A percentile compares a stretch with the other conserved stretches of the same genome.
Conservation (phyloP, 2,113 vertebrate species). For the Epinephelus moara region DNA sequence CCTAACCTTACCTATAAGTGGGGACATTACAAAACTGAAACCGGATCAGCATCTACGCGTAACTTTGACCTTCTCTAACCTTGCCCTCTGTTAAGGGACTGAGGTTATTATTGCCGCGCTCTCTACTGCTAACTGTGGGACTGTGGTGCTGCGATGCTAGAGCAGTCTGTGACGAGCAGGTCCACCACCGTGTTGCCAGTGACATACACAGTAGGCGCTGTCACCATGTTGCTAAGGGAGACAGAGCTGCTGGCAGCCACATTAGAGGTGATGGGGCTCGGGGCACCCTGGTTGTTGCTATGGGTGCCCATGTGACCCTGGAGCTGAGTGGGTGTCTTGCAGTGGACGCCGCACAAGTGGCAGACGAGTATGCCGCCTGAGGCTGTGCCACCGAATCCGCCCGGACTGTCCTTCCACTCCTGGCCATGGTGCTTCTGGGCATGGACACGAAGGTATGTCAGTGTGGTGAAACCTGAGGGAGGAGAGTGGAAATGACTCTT, state of each 20-base stretch:
- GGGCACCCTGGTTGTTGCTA: conserved; percentile 67
- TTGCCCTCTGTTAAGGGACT: conserved; percentile 53
- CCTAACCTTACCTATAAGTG: conserved; percentile 44
- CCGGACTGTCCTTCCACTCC: conserved; percentile 87
- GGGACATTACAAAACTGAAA: conserved; percentile 53
- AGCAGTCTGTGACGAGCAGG: conserved; percentile 87
- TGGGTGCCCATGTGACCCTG: conserved; percentile 93
- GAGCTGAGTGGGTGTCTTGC: conserved; percentile 94
- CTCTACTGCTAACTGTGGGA: conserved; percentile 83
- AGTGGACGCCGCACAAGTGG: conserved; percentile 93
- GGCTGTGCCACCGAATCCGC: conserved; percentile 85
- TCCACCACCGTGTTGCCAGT: conserved; percentile 83
- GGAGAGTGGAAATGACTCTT: neutral
- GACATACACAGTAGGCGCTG: conserved; percentile 81
- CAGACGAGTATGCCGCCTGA: conserved; percentile 90
- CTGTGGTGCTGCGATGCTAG: conserved; percentile 83
- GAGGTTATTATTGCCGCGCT: conserved; percentile 56
- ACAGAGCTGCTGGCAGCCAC: conserved; percentile 76
- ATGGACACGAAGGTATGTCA: conserved; percentile 91
- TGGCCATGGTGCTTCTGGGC: conserved; percentile 95
- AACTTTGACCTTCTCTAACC: conserved; percentile 57
- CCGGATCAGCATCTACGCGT: conserved; percentile 58
- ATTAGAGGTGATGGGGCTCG: conserved; percentile 70
- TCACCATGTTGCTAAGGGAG: conserved; percentile 83
- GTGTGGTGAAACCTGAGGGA: conserved; percentile 83